Evolutionary conservation across 1,140 invertebrate species (phyloP).

Genomic region (Drosophila rhopaloa): DNA sequence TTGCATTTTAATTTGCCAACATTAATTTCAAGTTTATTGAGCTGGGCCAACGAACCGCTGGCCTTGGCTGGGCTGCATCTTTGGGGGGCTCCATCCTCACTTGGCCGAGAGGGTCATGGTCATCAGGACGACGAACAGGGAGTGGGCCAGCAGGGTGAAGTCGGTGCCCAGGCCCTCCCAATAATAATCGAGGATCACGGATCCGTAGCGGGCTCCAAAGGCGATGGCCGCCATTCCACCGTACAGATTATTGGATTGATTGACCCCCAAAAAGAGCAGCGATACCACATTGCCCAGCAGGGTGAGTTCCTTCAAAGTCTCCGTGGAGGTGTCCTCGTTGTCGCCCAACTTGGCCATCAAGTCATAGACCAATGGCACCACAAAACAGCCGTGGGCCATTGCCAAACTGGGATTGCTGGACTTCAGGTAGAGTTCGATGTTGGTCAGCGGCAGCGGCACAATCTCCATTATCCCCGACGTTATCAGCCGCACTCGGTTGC

Average conservation of each 20-base stretch:
- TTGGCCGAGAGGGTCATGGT: constrained; percentile 60
- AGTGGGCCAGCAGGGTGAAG: constrained; percentile 58
- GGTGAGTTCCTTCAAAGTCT: constrained; percentile 70
- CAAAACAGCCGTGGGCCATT: constrained; percentile 64
- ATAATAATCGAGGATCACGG: constrained; percentile 64
- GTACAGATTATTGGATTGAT: constrained; percentile 63
- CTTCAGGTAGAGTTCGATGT: constrained; percentile 71
- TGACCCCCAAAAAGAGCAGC: constrained; percentile 70
- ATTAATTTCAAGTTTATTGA: constrained; percentile 84
- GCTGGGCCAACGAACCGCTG: constrained; percentile 75
- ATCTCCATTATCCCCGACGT: constrained; percentile 67
- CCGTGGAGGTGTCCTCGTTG: constrained; percentile 53
- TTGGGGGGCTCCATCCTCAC: background rate
- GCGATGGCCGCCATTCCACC: constrained; percentile 64
- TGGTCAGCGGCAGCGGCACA: constrained; percentile 65
- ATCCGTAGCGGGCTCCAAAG: constrained; percentile 60
- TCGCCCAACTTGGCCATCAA: constrained; percentile 54
- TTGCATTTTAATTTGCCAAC: constrained; percentile 83
- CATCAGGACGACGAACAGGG: constrained; percentile 60
- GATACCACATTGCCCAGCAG: constrained; percentile 75
- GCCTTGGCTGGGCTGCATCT: constrained; percentile 38
- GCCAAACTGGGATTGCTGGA: constrained; percentile 56
- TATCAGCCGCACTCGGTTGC: constrained; percentile 46
- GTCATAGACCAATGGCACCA: constrained; percentile 69
- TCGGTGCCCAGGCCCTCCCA: constrained; percentile 52